phyloP scores from a whole-genome alignment of 1,140 invertebrate genomes.

The Eupristina koningsbergeri region DNA sequence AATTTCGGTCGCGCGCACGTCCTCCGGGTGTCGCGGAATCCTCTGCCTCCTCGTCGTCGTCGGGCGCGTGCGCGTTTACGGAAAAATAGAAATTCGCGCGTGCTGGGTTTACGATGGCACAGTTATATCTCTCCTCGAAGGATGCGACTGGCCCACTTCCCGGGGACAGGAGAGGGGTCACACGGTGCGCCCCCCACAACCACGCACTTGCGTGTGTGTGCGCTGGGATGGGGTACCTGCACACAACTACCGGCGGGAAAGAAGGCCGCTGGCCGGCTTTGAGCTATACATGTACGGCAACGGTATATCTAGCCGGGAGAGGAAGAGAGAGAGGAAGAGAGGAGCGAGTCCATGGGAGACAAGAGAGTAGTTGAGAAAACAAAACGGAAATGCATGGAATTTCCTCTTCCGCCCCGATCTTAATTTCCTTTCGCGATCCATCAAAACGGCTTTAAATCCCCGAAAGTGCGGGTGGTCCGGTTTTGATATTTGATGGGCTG shows the following conservation, averaged over 20 bases:
- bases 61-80: constrained; percentile 36
- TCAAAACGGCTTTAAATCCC: neutral
- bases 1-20: constrained; percentile 40
- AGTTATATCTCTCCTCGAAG: constrained; percentile 67
- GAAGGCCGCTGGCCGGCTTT: constrained; percentile 51
- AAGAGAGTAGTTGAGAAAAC: constrained; percentile 5
- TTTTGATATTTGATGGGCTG: too few species aligned
- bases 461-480: too few species aligned
- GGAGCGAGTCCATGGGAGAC: neutral
- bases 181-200: neutral
- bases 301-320: constrained; percentile 42
- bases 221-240: too few species aligned
- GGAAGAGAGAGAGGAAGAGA: neutral
- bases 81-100: constrained; percentile 70
- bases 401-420: constrained; percentile 7
- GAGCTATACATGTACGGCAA: constrained; percentile 46
- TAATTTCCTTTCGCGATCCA: neutral
- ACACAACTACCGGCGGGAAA: constrained; percentile 19
- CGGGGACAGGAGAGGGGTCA: constrained; percentile 24
- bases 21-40: too few species aligned
- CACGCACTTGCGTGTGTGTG: too few species aligned
- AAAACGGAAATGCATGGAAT: constrained; percentile 41
- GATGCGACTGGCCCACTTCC: constrained; percentile 70
- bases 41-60: too few species aligned
- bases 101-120: constrained; percentile 51